phyloP scores from a whole-genome alignment of 2,888 invertebrate genomes.

The Eupsilia transversa region DNA sequence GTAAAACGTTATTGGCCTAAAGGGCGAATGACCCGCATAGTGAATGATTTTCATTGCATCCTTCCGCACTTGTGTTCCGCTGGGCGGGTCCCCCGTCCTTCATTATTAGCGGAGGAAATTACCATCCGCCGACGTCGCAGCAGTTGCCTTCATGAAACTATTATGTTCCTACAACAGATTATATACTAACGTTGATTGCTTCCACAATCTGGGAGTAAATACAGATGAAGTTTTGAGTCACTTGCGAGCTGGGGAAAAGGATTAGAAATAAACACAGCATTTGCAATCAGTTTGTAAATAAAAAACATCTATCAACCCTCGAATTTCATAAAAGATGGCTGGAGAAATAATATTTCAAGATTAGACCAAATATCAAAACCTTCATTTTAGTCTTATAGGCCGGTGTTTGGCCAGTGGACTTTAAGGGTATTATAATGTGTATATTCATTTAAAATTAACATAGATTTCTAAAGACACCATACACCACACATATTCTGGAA shows the following conservation, averaged over 20 bases:
- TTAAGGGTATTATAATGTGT: too few relatives aligned
- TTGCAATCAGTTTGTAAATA: not conserved
- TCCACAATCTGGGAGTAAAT: conserved; percentile 8
- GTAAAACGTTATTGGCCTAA: conserved; percentile 44
- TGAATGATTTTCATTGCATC: conserved; percentile 62
- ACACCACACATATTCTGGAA: not conserved
- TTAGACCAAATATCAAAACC: too few relatives aligned
- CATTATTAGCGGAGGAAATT: conserved; percentile 76
- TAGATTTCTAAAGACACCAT: not conserved
- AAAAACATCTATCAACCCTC: not conserved
- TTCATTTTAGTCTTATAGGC: not conserved
- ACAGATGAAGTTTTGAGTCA: not conserved
- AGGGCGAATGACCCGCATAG: conserved; percentile 52
- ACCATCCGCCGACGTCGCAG: conserved; percentile 71
- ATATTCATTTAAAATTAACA: not conserved
- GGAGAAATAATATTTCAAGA: not conserved
- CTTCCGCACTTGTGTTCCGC: conserved; percentile 63
- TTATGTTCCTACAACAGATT: conserved; percentile 38
- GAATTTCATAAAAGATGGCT: not conserved
- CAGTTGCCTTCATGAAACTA: conserved; percentile 60
- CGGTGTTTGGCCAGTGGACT: not conserved
- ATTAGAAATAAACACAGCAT: not conserved
- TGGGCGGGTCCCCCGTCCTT: conserved; percentile 72
- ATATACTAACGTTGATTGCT: conserved; percentile 22
- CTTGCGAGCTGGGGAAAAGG: not conserved